Percentiles rank a stretch among this genome's conserved stretches.
Conservation (phyloP, 2,888 invertebrate genomes). For the Drosophila sordidapex region DNA sequence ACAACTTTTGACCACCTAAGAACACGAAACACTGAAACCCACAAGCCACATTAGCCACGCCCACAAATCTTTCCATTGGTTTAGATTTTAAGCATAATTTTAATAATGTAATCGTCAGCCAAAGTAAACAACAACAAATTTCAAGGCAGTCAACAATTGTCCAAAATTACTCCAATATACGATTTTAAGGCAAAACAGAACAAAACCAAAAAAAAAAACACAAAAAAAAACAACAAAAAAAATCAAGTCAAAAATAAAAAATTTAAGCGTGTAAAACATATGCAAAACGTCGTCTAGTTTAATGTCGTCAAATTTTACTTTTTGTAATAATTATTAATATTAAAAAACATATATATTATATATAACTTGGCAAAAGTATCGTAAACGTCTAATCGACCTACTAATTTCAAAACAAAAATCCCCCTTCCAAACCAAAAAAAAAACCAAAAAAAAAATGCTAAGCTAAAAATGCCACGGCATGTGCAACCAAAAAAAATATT, state of each 20-base stretch:
- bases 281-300: conserved; percentile 82
- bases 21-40: conserved; percentile 45
- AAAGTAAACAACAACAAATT: conserved; percentile 54
- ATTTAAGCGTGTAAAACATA: conserved; percentile 76
- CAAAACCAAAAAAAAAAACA: conserved; percentile 22
- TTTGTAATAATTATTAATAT: conserved; percentile 83
- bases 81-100: conserved; percentile 83
- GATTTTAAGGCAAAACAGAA: conserved; percentile 63
- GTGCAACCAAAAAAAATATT: conserved; percentile 62
- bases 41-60: conserved; percentile 37
- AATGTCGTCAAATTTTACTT: conserved; percentile 83
- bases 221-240: conserved; percentile 34
- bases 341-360: conserved; percentile 71
- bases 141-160: conserved; percentile 69
- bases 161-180: conserved; percentile 70
- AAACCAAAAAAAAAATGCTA: conserved; percentile 13
- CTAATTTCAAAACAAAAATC: conserved; percentile 60
- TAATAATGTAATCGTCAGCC: conserved; percentile 76
- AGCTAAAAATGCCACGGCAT: conserved; percentile 58
- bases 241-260: conserved; percentile 67
- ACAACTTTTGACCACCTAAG: conserved; percentile 57
- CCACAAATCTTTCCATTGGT: conserved; percentile 77
- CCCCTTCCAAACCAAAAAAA: conserved; percentile 14
- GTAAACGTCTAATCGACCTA: conserved; percentile 71
- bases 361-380: conserved; percentile 67